Evolutionary conservation across 2,888 invertebrate species (phyloP).

Genomic region (Leucophora obtusa): DNA sequence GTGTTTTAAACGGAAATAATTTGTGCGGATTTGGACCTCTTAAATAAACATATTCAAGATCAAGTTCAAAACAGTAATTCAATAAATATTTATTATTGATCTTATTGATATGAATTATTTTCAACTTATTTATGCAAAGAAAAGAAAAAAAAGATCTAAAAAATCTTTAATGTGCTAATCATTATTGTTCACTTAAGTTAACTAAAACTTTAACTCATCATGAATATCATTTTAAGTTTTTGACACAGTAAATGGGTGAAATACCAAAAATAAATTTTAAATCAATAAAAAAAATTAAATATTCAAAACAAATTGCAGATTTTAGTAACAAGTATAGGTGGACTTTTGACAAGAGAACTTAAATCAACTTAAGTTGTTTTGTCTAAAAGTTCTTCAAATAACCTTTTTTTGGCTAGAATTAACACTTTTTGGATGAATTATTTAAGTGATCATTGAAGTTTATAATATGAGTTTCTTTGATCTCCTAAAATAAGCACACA

Average conservation of each 20-base stretch:
- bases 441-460: too few species aligned
- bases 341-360: too few species aligned
- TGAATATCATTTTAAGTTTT: constrained; percentile 25
- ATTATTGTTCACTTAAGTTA: constrained; percentile 33
- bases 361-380: too few species aligned
- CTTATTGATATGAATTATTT: constrained; percentile 32
- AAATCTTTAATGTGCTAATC: constrained; percentile 49
- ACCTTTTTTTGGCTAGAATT: too few species aligned
- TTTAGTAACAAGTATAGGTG: constrained; percentile 41
- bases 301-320: constrained; percentile 26
- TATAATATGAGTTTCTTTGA: too few species aligned
- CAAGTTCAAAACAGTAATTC: constrained; percentile 1
- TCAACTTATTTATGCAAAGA: constrained; percentile 20
- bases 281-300: constrained; percentile 1
- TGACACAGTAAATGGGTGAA: constrained; percentile 29
- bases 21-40: not conserved
- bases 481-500: too few species aligned
- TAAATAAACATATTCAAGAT: constrained; percentile 36
- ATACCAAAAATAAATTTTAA: not conserved
- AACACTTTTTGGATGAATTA: too few species aligned
- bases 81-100: constrained; percentile 15
- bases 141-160: constrained; percentile 19
- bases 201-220: constrained; percentile 39
- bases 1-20: constrained; percentile 29
- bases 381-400: too few species aligned